Evolutionary conservation across 1,140 invertebrate species (phyloP), one percentile per base, ranked within the genome.

Genomic region (Drosophila mojavensis): DNA sequence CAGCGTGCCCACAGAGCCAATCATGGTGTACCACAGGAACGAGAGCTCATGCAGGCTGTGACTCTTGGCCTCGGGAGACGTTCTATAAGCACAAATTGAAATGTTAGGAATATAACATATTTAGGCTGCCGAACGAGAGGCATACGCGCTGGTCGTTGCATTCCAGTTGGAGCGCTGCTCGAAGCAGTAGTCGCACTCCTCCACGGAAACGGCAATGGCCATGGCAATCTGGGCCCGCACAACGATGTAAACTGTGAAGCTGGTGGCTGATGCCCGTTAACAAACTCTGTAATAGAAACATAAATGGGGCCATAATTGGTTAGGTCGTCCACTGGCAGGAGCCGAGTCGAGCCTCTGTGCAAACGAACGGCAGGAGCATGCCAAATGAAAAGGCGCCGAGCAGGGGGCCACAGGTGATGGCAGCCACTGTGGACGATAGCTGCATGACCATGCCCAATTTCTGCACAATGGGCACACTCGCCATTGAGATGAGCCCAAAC

Each of bases 321-420:
- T 17, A 15, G 20, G 41, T 17, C 11, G n/a, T 39, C 2, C 13
- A 15, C 0, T 2, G 10, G 3, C 13, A 47, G 47, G 10, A 51
- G 33, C 0, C 5, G 2, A 43, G 11, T 84, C 41, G 51, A 71
- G 91, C 95, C 64, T 94, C 94, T 5, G 94, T 94, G 78, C 97
- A 97, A 9, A 96, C 94, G 94, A 96, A 97, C 4, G 96, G 97
- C 81, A 97, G 94, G 39, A 96, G 93, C 94, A 98, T 97, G 72
- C 97, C 97, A 5, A 98, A 93, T 0, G 95, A 95, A 88, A 98
- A 98, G 13, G 97, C 94, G 1, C 97, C 97, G 53, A 97, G 95
- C 0, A 97, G 94, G 4, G 97, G 96, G 4, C 97, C 97, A 17
- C 96, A 95, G 7, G 97, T 95, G 56, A 97, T 96, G 0, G 96